Evolutionary conservation across 2,888 invertebrate genomes (phyloP).

Genomic region (Drosophila trichaetosa): DNA sequence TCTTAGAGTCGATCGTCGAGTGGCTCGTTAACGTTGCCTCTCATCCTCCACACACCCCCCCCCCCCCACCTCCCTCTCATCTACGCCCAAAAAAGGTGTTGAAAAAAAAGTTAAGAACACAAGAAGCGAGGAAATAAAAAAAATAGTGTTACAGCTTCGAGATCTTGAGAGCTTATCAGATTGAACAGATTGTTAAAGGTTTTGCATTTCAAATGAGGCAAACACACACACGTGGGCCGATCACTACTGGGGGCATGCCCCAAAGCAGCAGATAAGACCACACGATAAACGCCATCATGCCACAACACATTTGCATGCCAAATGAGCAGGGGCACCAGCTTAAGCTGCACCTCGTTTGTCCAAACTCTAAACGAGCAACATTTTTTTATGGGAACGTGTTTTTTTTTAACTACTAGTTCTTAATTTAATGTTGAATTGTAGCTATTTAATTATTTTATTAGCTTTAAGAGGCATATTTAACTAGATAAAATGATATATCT

Average conservation of each 20-base stretch:
- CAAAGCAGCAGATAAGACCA: conserved; percentile 38
- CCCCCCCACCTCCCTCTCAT: too few species aligned
- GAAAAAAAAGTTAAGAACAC: conserved; percentile 29
- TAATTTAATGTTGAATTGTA: neutral
- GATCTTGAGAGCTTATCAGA: conserved; percentile 47
- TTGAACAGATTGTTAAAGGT: conserved; percentile 55
- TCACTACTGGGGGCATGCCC: conserved; percentile 39
- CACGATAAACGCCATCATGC: conserved; percentile 34
- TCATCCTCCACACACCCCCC: too few species aligned
- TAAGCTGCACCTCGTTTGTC: conserved; percentile 14
- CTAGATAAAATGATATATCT: neutral
- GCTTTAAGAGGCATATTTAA: neutral
- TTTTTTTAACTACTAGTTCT: neutral
- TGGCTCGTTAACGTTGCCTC: conserved; percentile 2
- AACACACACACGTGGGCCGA: conserved; percentile 18
- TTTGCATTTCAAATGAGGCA: conserved; percentile 74
- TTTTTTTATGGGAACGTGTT: neutral
- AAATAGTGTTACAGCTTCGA: conserved; percentile 37
- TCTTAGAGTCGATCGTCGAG: conserved; percentile 1
- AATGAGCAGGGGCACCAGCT: conserved; percentile 32
- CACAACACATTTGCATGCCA: conserved; percentile 58
- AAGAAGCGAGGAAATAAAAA: conserved; percentile 13
- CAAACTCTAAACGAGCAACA: neutral
- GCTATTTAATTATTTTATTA: neutral
- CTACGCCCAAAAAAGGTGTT: conserved; percentile 48